Evolutionary conservation across 1,140 invertebrate genomes (phyloP).

Genomic region (Bombus soroeensis): DNA sequence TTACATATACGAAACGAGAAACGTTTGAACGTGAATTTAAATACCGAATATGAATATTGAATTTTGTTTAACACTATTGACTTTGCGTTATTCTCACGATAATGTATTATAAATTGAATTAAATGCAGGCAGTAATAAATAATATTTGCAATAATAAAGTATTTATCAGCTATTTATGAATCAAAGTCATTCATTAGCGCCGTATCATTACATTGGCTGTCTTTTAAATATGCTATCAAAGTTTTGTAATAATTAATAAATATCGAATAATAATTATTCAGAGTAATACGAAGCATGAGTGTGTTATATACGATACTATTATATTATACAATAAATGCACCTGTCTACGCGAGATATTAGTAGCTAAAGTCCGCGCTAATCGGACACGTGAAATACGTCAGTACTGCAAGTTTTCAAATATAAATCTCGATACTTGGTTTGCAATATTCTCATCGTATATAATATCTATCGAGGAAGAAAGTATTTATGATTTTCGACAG

Average conservation of each 20-base stretch:
- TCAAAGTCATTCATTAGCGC: background rate
- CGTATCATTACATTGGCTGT: no score
- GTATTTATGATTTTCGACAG: background rate
- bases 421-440: background rate
- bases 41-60: background rate
- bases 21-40: background rate
- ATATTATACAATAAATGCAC: background rate
- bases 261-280: background rate
- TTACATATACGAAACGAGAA: background rate
- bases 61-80: background rate
- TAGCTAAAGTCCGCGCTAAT: background rate
- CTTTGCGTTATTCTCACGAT: background rate
- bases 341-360: background rate
- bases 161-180: background rate
- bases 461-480: no score
- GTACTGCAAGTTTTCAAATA: background rate
- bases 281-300: background rate
- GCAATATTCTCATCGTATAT: no score
- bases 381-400: background rate
- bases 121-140: background rate
- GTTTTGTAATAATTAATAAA: background rate
- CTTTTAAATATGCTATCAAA: background rate
- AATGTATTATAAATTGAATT: background rate
- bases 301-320: background rate
- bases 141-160: background rate